A percentile compares a stretch with the other conserved stretches of the same genome.
Evolutionary conservation across 1,140 invertebrate genomes (phyloP).

Genomic region (Leguminivora glycinivorella): DNA sequence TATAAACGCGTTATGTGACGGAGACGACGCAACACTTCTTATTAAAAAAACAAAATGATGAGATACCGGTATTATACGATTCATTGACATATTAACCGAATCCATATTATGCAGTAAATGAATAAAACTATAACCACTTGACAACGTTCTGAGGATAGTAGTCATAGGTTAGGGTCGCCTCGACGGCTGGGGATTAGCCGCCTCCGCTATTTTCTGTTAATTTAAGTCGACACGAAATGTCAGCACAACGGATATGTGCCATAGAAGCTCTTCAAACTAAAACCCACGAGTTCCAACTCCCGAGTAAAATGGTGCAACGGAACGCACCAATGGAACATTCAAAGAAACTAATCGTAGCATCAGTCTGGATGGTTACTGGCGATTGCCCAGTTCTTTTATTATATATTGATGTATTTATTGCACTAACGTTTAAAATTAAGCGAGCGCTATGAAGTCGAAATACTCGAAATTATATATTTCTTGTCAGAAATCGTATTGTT

Average conservation of each 20-base stretch:
- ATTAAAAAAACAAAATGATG: no score
- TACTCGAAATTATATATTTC: not conserved
- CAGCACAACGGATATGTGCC: not conserved
- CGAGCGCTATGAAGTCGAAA: not conserved
- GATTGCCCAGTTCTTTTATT: not conserved
- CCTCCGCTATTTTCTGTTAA: not conserved
- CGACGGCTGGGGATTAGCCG: not conserved
- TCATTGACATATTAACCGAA: no score
- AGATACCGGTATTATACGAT: no score
- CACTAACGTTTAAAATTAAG: not conserved
- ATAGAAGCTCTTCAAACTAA: not conserved
- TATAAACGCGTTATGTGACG: no score
- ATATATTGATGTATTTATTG: constrained; percentile 18
- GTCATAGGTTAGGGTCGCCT: not conserved
- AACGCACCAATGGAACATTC: not conserved
- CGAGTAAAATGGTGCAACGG: not conserved
- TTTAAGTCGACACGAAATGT: not conserved
- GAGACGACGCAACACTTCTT: no score
- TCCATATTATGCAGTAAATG: no score
- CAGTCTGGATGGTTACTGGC: not conserved
- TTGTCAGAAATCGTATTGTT: no score
- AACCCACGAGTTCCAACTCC: not conserved
- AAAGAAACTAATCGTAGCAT: not conserved
- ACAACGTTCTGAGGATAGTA: no score
- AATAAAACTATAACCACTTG: no score